Base-by-base conservation (phyloP, 1,140 invertebrate genomes). In the Steinernema feltiae region DNA sequence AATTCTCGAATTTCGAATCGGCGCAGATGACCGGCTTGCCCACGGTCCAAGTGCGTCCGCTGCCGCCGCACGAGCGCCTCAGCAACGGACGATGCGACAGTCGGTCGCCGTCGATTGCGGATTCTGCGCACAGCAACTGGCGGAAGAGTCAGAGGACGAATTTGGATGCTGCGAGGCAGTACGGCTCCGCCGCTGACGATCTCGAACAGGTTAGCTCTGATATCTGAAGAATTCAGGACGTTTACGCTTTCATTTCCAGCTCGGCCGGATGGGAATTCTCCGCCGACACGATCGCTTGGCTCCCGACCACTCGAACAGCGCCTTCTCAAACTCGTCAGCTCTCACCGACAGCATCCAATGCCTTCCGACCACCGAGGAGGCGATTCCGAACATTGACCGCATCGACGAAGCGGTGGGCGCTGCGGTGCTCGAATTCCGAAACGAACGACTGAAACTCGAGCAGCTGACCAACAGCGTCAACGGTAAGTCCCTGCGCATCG, bases 21-120 rank as follows among this genome's bases (percentile, higher is more conserved):
- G 76, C 76, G 18, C 73, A 77, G 70, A 27, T 76, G 75, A 77
- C 76, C 1, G 76, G 76, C 27, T 31, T 77, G 24, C 76, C 76
- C 1, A 77, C 76, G 17, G 46, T 77, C 35, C 70, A 74, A 71
- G 76, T 77, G 21, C 1, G 71, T 70, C 69, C 30, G n/a, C 21
- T n/a, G 32, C 70, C 7, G 29, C n/a, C 70, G 53, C 30, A 48
- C 53, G 41, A 73, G 69, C 32, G 71, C 30, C 41, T 77, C 48
- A 70, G 76, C 35, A 71, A 17, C 76, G 76, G 73, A 53, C 35
- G 77, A 32, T 76, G 71, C n/a, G 76, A 77, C 32, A 73, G 48
- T 31, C 53, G 76, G 35, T 77, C 76, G 12, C 74, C 73, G 17
- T 77, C 76, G 15, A n/a, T 78, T 27, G 76, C 48, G 17, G 76